Evolutionary conservation across 2,888 invertebrate genomes (phyloP).

Genomic region (Apamea epomidion): DNA sequence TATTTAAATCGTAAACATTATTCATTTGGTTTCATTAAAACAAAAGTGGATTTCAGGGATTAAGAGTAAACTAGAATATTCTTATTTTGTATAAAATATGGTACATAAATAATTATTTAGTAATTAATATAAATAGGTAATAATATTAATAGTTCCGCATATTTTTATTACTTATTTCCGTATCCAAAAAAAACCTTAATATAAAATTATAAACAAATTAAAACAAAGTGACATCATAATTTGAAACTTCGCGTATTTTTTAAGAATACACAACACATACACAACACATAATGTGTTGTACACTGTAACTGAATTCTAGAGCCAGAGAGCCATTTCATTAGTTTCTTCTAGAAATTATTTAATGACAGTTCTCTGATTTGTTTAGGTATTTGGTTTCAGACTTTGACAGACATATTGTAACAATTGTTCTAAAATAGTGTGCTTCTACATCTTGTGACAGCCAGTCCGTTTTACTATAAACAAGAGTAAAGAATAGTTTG

Average conservation of each 20-base stretch:
- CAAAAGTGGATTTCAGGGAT: too few relatives aligned
- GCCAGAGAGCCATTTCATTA: not conserved
- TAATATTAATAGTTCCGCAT: not conserved
- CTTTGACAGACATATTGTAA: too few relatives aligned
- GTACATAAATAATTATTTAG: too few relatives aligned
- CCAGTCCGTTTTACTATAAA: not conserved
- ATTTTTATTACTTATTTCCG: not conserved
- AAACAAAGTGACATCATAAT: too few relatives aligned
- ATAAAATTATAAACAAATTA: too few relatives aligned
- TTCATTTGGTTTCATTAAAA: not conserved
- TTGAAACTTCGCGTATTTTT: too few relatives aligned
- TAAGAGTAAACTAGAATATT: not conserved
- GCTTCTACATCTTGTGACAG: not conserved
- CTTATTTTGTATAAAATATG: too few relatives aligned
- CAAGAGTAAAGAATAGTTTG: not conserved
- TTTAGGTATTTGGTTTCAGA: not conserved
- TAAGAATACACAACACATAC: too few relatives aligned
- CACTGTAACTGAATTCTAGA: too few relatives aligned
- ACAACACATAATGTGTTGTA: not conserved
- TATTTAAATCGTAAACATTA: not conserved
- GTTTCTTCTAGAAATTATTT: not conserved
- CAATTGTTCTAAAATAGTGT: not conserved
- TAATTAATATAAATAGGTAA: too few relatives aligned
- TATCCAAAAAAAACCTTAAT: not conserved
- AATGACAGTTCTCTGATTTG: not conserved